Evolutionary conservation across 2,888 invertebrate species (phyloP), one percentile per base, ranked within the genome.

Genomic region (Crepidodera aurea): DNA sequence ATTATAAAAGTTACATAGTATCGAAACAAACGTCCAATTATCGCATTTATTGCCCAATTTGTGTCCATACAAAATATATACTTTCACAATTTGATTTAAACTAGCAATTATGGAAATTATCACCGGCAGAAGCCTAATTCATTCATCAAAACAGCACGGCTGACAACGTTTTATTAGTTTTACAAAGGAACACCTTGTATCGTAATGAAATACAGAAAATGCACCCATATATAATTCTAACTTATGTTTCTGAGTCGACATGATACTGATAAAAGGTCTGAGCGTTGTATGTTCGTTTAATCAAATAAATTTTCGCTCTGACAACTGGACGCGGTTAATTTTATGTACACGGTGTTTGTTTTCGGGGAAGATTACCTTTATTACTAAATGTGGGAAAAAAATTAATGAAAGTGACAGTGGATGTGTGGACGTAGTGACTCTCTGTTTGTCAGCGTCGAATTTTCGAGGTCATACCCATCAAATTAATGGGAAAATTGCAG

Each of bases 191-290:
- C 66, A 65, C 63, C 64, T 66, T 69, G 67, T 69, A 69, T 68
- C 65, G 69, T 72, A 73, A 75, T 73, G 71, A 75, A 75, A 74
- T 73, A 75, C 73, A 75, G 72, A 71, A 71, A 72, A 69, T 71
- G 74, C 77, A 76, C 51, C 55, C 76, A 77, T 77, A 78, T 77
- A 78, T 76, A 62, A 65, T 74, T 74, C 75, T 75, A 77, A 77
- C 75, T 78, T 77, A 77, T 78, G 77, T 77, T 76, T 77, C 29
- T 34, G 12, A n/a, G 18, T 7, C 15, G 48, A 48, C 48, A 18
- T 57, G 39, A 48, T 48, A 57, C 57, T 19, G 53, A 39, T 53
- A 37, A 53, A 37, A 37, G 18, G 53, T 44, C 39, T n/a, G 16
- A 42, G 42, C 16, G 15, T 51, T 48, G 27, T 48, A n/a, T 5